Evolutionary conservation across 2,888 invertebrate genomes (phyloP), one percentile per base, ranked within the genome.

Genomic region (Amiota mariae): DNA sequence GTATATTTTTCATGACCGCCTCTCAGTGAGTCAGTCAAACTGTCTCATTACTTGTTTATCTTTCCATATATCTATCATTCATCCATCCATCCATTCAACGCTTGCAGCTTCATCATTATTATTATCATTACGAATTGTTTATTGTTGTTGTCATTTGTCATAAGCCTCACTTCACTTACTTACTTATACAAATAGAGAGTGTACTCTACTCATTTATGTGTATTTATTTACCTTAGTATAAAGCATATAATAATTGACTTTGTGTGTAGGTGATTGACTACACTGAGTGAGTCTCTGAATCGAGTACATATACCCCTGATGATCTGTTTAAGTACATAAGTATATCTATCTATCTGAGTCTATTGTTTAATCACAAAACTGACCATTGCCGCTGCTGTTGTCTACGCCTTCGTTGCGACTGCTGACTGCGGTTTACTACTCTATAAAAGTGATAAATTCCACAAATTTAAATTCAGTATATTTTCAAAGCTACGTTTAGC

Each of bases 361-460:
- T 57, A 18, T 57, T 57, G 57, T 18, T 57, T 57, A 57, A 57
- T 57, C 57, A 18, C 20, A 10, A 36, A 36, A 57, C 54, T 54
- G 54, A 54, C 54, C 54, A n/a, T 79, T 77, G 6, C 68, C 73
- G 0, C 75, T 76, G 64, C 76, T 82, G 70, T 83, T 81, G 59
- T 47, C n/a, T 77, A 70, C 15, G 71, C 56, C 18, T 18, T 12
- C 57, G 8, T 12, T 8, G 15, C 13, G 8, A n/a, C 9, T 18
- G 24, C 56, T 18, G n/a, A n/a, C n/a, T 36, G 24, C 56, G 8
- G n/a, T 57, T 18, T 13, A 57, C 57, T 57, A n/a, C 57, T 84
- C 85, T 87, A 87, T 87, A 87, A 87, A 88, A 79, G 76, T 81
- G 78, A 82, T 81, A 79, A 78, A 79, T 79, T 77, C 76, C 75